phyloP scores from a whole-genome alignment of 2,888 invertebrate species.

The Heliconius charithonia region DNA sequence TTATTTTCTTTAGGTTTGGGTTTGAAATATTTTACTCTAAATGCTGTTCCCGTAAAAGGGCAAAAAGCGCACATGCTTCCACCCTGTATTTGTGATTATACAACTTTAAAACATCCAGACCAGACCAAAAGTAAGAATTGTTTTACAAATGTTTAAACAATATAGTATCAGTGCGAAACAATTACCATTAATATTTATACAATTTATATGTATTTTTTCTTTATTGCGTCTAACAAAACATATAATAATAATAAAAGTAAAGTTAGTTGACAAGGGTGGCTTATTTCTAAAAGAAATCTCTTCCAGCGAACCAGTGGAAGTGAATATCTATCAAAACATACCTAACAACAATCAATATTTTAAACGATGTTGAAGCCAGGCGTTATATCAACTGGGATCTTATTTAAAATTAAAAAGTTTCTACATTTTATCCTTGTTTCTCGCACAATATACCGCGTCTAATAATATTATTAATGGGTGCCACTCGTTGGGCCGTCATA shows the following conservation, averaged over 20 bases:
- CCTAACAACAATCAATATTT: slow-evolving; percentile 12
- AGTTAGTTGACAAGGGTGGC: too few relatives aligned
- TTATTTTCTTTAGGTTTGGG: too few relatives aligned
- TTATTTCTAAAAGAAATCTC: too few relatives aligned
- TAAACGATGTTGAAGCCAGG: slow-evolving; percentile 2
- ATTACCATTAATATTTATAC: background rate
- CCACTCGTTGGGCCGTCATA: slow-evolving; percentile 51
- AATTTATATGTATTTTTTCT: background rate
- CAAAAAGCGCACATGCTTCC: too few relatives aligned
- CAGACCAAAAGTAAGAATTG: background rate
- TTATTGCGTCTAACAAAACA: too few relatives aligned
- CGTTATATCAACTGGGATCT: slow-evolving; percentile 21
- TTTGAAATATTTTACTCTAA: too few relatives aligned
- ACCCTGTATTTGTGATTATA: background rate
- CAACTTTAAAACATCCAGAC: background rate
- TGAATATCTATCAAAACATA: too few relatives aligned
- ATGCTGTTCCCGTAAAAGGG: too few relatives aligned
- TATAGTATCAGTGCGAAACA: background rate
- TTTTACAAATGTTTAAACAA: background rate
- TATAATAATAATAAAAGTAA: too few relatives aligned
- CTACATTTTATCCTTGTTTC: slow-evolving; percentile 31
- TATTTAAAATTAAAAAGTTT: slow-evolving; percentile 36
- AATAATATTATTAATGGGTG: slow-evolving; percentile 50
- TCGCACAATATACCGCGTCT: slow-evolving; percentile 36
- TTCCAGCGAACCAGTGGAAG: too few relatives aligned